Conservation (phyloP, 2,888 invertebrate species). For the Scrobipalpa costella region DNA sequence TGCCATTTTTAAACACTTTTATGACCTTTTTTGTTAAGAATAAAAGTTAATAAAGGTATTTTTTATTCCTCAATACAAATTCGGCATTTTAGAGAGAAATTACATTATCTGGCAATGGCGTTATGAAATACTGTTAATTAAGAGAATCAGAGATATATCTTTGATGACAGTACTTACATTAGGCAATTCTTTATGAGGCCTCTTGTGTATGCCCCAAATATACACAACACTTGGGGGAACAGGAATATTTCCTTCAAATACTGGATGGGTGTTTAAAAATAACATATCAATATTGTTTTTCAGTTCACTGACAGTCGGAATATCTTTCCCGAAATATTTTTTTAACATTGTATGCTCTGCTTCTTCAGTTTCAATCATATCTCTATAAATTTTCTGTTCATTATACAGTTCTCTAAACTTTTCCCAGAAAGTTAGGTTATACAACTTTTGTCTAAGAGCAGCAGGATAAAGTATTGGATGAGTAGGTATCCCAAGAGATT, state of each 20-base stretch:
- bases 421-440: constrained; percentile 46
- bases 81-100: neutral
- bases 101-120: constrained; percentile 39
- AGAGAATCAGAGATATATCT: too few species aligned
- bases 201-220: constrained; percentile 63
- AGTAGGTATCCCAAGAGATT: constrained; percentile 42
- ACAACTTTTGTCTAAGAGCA: constrained; percentile 35
- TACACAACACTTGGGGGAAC: constrained; percentile 58
- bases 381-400: constrained; percentile 27
- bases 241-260: constrained; percentile 55
- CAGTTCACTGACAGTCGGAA: constrained; percentile 28
- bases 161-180: constrained; percentile 44
- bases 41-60: too few species aligned
- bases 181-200: constrained; percentile 49
- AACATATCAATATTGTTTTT: constrained; percentile 41
- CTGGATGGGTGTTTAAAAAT: constrained; percentile 55
- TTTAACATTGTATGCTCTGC: constrained; percentile 35
- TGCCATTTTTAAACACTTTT: too few species aligned
- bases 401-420: constrained; percentile 41
- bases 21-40: too few species aligned
- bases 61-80: too few species aligned
- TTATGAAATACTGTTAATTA: too few species aligned
- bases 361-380: constrained; percentile 12
- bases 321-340: constrained; percentile 30
- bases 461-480: constrained; percentile 50